Percentiles rank a stretch among this genome's conserved stretches.
phyloP scores from a whole-genome alignment of 2,113 vertebrate species.

The Lynx canadensis region DNA sequence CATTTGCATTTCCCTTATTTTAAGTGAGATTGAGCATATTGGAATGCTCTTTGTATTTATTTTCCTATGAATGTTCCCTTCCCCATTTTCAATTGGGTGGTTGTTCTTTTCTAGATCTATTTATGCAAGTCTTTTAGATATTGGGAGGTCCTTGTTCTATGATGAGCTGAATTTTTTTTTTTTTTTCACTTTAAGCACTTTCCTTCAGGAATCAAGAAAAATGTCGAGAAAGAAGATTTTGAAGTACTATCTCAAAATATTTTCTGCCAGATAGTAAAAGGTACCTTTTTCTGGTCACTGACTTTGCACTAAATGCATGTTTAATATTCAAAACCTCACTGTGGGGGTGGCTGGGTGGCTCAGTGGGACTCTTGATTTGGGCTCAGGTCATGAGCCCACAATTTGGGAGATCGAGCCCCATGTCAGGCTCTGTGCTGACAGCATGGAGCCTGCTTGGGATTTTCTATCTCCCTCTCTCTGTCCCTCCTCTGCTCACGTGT shows the following conservation, averaged over 20 bases:
- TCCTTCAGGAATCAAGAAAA: constrained; percentile 2
- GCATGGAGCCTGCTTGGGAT: too few species aligned
- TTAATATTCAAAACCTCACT: constrained; percentile 17
- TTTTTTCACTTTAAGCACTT: background rate
- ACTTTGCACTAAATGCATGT: background rate
- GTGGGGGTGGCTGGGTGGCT: too few species aligned
- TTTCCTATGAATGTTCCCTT: background rate
- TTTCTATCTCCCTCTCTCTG: too few species aligned
- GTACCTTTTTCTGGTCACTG: background rate
- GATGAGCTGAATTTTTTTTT: background rate
- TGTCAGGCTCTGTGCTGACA: too few species aligned
- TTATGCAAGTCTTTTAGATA: background rate
- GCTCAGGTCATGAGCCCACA: too few species aligned
- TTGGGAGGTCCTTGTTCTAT: background rate
- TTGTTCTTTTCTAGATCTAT: background rate
- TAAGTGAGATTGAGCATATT: background rate
- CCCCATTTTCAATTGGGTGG: background rate
- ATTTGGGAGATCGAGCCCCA: too few species aligned
- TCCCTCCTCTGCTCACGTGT: too few species aligned
- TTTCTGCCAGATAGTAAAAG: background rate
- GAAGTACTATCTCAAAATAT: background rate
- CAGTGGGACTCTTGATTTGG: too few species aligned
- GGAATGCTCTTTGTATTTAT: constrained; percentile 22
- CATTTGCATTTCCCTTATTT: constrained; percentile 31
- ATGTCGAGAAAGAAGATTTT: background rate